Evolutionary conservation across 2,797 vertebrate genomes (phyloP), one percentile per base, ranked within the genome.

Genomic region (Myiotriccus ornatus): DNA sequence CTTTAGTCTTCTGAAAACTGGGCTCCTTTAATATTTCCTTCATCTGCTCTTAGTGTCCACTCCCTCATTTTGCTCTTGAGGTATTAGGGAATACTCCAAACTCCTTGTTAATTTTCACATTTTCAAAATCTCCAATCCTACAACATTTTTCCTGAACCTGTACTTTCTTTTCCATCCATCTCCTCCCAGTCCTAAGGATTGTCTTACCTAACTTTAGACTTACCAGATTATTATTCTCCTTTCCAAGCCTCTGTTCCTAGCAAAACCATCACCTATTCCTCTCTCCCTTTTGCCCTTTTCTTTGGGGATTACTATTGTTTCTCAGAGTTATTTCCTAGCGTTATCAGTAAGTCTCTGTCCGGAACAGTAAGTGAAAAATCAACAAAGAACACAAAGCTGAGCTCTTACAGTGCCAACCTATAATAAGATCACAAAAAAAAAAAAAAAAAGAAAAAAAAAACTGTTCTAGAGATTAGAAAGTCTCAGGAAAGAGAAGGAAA

Each of bases 1-100:
- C 25, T 89, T 59, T 83, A 34, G 56, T 86, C 49, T 87, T 89
- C 63, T 89, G 49, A 87, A 94, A 55, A 7, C 27, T 60, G 56
- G 24, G 25, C 21, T 90, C 76, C 83, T 78, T 93, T 95, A 83
- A 75, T 81, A 43, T 46, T 87, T 70, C 21, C 82, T 89, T 90
- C 76, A 59, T 78, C 83, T 81, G 20, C 20, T 92, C 8, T 76
- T 43, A 41, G 41, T 24, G 41, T 75, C 43, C 68, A 35, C 16
- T 86, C 20, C 32, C 35, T 74, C 44, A n/a, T 91, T 85, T 93
- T 57, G 4, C 27, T 89, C 82, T 70, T 83, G 32, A 76, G 65
- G 22, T 64, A n/a, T 25, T 47, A 84, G 23, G 28, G 44, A 91
- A 71, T 68, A 77, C 24, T 27, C 34, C 10, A 70, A 64, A 57